Base-by-base conservation (phyloP, 2,797 vertebrate species). In the Fistularia tabacaria region DNA sequence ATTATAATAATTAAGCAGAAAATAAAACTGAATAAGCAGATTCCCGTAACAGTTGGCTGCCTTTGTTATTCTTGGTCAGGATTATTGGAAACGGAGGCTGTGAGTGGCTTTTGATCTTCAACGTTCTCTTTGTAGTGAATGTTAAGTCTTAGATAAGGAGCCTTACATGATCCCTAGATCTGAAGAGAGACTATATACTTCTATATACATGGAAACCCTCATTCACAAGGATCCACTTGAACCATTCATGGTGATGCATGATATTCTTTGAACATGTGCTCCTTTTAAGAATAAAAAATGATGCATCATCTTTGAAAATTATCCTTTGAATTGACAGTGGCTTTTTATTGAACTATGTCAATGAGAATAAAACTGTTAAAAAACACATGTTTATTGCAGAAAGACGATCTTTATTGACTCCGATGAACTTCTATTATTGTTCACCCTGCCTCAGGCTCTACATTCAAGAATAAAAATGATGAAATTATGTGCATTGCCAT, bases 141-240 rank as follows among this genome's bases (percentile, higher is more conserved):
- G 55, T 68, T 63, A 55, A 67, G 67, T 61, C 65, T 66, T 56
- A 61, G 74, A 88, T 76, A 76, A 80, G 72, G 43, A 69, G 66
- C 57, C 62, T 56, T 57, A 78, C 61, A 42, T 60, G 62, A 85
- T 66, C 61, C 56, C 48, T 13, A 51, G 50, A 74, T 82, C 76
- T 69, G 54, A 80, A 61, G 38, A 13, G 6, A 64, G 54, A 66
- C 49, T 62, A 55, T 12, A 52, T 52, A 69, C 62, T 57, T 54
- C 57, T 40, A 40, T 38, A 72, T 52, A 66, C 42, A 6, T 61
- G 51, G 43, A 38, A 45, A 64, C 61, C 61, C 62, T 62, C 46
- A 64, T 65, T 59, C 59, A 69, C 69, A 67, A 66, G 66, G 59
- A 71, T 49, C 61, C 63, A 72, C 59, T 76, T 58, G 44, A 71